Evolutionary conservation across 2,113 vertebrate genomes (phyloP).

Genomic region (Tragulus kanchil): DNA sequence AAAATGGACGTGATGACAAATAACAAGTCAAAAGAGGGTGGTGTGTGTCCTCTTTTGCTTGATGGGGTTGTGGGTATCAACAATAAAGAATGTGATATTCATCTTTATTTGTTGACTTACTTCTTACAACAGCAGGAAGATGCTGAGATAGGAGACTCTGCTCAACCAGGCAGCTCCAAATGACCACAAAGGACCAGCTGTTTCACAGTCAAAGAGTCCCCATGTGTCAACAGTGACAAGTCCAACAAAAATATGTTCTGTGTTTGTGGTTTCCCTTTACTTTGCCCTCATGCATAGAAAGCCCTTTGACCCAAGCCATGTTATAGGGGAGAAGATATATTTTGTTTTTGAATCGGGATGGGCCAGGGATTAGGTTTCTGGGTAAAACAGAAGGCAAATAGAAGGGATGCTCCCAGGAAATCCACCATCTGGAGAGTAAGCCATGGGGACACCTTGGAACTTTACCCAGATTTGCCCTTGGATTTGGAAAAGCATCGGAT

Average conservation of each 20-base stretch:
- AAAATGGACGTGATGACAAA: not conserved
- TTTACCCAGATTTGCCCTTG: not conserved
- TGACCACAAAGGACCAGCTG: constrained; percentile 48
- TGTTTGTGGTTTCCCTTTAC: not conserved
- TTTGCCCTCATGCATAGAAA: not conserved
- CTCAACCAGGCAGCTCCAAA: not conserved
- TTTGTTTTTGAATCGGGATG: not conserved
- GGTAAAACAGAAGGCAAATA: not conserved
- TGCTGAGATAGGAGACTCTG: not conserved
- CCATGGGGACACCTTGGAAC: not conserved
- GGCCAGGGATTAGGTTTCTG: too few relatives aligned
- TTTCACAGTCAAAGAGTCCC: not conserved
- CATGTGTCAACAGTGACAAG: not conserved
- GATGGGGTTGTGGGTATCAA: not conserved
- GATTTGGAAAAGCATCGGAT: not conserved
- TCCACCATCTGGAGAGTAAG: not conserved
- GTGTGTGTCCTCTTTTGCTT: not conserved
- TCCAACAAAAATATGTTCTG: constrained; percentile 13
- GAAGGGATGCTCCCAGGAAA: not conserved
- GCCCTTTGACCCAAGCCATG: not conserved
- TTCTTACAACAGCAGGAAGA: constrained; percentile 46
- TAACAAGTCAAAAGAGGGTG: not conserved
- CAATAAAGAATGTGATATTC: not conserved
- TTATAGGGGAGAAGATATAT: not conserved
- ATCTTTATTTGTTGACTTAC: not conserved